A percentile compares a stretch with the other conserved stretches of the same genome.
phyloP scores from a whole-genome alignment of 2,113 vertebrate genomes.

The Cryptotis parvus region DNA sequence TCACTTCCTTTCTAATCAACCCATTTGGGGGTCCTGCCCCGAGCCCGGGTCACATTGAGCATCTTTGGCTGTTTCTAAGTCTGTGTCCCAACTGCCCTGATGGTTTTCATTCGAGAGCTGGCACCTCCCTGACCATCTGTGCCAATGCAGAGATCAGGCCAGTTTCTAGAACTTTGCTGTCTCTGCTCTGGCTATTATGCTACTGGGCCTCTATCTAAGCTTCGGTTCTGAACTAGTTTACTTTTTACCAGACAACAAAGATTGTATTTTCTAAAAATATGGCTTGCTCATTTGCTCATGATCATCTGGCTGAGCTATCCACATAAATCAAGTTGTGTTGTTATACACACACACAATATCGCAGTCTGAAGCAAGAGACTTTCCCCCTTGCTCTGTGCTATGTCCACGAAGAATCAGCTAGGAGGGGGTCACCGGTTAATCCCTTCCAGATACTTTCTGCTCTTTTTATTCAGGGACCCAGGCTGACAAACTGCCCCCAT shows the following conservation, averaged over 20 bases:
- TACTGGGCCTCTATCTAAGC: neutral
- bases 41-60: neutral
- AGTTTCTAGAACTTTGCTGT: slow-evolving; percentile 16
- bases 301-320: neutral
- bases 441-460: neutral
- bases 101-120: neutral
- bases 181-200: neutral
- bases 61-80: neutral
- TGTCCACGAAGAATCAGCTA: slow-evolving; percentile 6
- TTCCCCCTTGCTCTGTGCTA: neutral
- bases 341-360: no score
- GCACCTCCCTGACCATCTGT: neutral
- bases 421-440: no score
- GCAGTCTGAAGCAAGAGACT: neutral
- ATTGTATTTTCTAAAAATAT: slow-evolving; percentile 52
- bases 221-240: neutral
- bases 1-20: neutral
- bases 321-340: neutral
- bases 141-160: neutral
- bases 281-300: slow-evolving; percentile 37
- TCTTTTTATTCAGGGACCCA: neutral
- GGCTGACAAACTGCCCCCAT: neutral
- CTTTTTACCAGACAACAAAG: slow-evolving; percentile 21
- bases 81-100: neutral
- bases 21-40: neutral